Conservation (phyloP, 2,113 vertebrate genomes). For the Pampusana beccarii region DNA sequence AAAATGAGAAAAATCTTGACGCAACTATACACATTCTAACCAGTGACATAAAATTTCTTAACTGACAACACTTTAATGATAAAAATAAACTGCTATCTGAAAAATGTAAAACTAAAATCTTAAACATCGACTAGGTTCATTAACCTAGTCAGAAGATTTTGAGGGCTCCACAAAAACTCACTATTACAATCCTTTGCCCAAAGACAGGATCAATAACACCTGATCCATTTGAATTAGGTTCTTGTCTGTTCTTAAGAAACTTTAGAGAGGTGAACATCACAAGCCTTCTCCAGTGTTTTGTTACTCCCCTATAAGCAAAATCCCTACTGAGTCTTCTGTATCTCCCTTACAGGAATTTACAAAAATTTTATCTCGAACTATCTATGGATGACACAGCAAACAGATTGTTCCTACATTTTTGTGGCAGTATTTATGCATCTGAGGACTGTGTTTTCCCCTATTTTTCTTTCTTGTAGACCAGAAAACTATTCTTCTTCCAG, state of each 20-base stretch:
- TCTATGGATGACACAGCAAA: background rate
- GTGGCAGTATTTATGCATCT: background rate
- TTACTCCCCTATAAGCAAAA: background rate
- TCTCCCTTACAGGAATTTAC: background rate
- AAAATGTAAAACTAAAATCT: background rate
- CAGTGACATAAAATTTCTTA: background rate
- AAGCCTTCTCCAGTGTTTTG: background rate
- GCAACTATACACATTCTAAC: background rate
- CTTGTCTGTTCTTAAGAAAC: background rate
- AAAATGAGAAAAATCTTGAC: background rate
- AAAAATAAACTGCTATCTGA: background rate
- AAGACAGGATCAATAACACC: background rate
- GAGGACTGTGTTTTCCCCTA: background rate
- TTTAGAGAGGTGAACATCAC: background rate
- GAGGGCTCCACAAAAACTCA: background rate
- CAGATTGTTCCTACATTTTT: background rate
- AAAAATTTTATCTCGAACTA: background rate
- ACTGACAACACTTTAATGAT: background rate
- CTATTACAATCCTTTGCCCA: background rate
- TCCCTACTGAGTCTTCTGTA: background rate
- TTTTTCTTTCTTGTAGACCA: background rate
- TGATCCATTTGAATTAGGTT: background rate
- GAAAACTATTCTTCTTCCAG: background rate
- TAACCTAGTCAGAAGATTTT: background rate
- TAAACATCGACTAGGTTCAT: background rate